Conservation (phyloP, 2,797 vertebrate species). For the Gallinago nigripennis region DNA sequence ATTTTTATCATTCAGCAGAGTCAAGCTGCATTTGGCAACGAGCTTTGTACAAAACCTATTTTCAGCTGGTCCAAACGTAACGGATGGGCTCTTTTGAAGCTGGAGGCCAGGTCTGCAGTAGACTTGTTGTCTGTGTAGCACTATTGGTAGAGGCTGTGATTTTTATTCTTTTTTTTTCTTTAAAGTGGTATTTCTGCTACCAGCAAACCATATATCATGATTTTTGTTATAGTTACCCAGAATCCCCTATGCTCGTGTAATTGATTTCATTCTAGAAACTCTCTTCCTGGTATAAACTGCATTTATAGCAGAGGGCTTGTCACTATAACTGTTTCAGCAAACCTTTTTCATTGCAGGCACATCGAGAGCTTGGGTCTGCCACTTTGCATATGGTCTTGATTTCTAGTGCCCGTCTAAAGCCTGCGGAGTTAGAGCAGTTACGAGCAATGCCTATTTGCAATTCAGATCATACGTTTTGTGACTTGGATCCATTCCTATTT, state of each 20-base stretch:
- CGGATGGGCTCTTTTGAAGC: neutral
- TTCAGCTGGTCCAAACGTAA: neutral
- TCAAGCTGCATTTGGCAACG: neutral
- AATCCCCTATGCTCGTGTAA: neutral
- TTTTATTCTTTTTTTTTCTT: neutral
- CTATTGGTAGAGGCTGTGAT: neutral
- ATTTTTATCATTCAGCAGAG: neutral
- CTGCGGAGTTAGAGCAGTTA: neutral
- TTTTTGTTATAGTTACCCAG: neutral
- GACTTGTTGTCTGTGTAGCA: neutral
- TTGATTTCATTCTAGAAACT: neutral
- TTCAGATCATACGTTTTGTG: neutral
- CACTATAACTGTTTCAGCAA: neutral
- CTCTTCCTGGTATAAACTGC: neutral
- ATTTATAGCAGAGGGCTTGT: neutral
- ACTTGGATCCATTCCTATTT: slow-evolving; percentile 5
- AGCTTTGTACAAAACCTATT: neutral
- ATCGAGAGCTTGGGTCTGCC: neutral
- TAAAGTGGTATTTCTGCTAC: neutral
- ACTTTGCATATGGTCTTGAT: neutral
- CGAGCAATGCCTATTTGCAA: neutral
- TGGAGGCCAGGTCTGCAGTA: neutral
- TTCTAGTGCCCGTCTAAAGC: neutral
- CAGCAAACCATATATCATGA: neutral
- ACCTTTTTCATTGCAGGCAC: neutral